Percentiles rank a stretch among this genome's conserved stretches.
Conservation (phyloP, 2,797 vertebrate species). For the Lates japonicus region DNA sequence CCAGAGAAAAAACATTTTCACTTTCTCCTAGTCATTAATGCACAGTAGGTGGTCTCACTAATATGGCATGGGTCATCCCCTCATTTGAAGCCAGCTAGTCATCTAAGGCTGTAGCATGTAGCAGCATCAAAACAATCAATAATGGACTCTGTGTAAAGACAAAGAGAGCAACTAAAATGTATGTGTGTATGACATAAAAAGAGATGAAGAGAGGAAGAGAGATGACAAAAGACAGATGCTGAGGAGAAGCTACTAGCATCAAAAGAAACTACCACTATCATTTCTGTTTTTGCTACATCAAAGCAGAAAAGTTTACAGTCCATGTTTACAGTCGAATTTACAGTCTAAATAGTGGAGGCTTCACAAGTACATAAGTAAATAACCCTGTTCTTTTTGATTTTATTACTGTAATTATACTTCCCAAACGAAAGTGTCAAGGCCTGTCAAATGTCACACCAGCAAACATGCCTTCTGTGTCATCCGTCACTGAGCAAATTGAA, state of each 20-base stretch:
- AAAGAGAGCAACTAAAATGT: constrained; percentile 40
- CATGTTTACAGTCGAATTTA: constrained; percentile 36
- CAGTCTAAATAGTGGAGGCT: constrained; percentile 19
- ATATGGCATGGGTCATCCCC: constrained; percentile 70
- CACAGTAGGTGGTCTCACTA: constrained; percentile 75
- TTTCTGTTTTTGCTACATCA: constrained; percentile 49
- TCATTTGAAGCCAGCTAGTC: constrained; percentile 64
- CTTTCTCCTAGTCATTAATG: constrained; percentile 76
- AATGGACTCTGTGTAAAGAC: constrained; percentile 43
- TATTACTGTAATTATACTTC: constrained; percentile 80
- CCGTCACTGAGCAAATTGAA: constrained; percentile 86
- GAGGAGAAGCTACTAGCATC: constrained; percentile 37
- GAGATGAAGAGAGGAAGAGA: background rate
- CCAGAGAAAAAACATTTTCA: constrained; percentile 53
- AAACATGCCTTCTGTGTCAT: constrained; percentile 80
- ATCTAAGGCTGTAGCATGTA: constrained; percentile 57
- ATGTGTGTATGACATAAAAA: constrained; percentile 44
- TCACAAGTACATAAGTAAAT: constrained; percentile 72
- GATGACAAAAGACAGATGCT: constrained; percentile 34
- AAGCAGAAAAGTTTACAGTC: constrained; percentile 57
- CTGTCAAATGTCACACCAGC: constrained; percentile 77
- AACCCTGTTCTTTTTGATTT: constrained; percentile 68
- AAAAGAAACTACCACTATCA: constrained; percentile 41
- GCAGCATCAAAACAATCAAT: constrained; percentile 65
- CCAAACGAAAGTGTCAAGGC: constrained; percentile 59